These are phyloP conservation scores for Euleptes europaea DNA, from an alignment of 2,113 vertebrate species.

Conservation along the genomic window DNA sequence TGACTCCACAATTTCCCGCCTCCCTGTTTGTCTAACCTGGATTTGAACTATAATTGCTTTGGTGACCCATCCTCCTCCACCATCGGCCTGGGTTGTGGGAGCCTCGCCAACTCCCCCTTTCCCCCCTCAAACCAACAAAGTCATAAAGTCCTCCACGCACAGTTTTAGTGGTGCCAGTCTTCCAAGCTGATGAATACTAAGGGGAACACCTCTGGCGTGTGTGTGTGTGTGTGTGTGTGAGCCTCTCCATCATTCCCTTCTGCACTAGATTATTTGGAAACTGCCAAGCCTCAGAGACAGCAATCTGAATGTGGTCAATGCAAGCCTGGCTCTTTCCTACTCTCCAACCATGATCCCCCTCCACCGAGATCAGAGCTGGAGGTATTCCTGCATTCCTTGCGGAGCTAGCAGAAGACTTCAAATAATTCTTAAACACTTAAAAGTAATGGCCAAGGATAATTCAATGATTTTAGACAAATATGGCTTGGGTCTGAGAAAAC, in stretches of 20 bases:
- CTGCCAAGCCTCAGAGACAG: background rate
- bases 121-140: background rate
- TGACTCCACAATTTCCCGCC: conserved; percentile 27
- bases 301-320: background rate
- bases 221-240: background rate
- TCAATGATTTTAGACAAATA: background rate
- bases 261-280: background rate
- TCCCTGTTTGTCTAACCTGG: conserved; percentile 39
- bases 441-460: background rate
- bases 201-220: rapidly evolving
- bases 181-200: background rate
- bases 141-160: background rate
- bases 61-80: conserved; percentile 21
- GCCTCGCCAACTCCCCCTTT: background rate
- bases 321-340: background rate
- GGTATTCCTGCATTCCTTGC: background rate
- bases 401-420: background rate
- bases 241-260: background rate
- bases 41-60: conserved; percentile 39
- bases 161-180: background rate
- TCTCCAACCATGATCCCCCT: background rate
- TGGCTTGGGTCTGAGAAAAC: background rate
- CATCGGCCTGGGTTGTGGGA: background rate
- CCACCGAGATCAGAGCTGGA: background rate
- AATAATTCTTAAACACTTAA: background rate